Conservation (phyloP, 1,140 invertebrate species). For the Rhyacophila brunnea region DNA sequence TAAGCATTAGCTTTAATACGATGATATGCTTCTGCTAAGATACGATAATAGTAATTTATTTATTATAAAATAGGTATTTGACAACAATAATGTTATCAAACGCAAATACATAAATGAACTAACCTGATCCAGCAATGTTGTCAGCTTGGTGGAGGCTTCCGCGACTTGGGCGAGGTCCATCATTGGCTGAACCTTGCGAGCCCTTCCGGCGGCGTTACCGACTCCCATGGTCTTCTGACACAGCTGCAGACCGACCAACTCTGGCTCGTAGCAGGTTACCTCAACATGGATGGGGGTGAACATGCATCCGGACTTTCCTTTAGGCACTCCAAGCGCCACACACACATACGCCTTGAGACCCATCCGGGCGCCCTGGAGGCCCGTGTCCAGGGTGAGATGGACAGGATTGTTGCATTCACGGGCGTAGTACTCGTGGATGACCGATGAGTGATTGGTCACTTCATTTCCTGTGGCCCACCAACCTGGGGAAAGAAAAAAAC, state of each 20-base stretch:
- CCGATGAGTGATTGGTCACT: slow-evolving; percentile 93
- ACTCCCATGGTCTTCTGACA: slow-evolving; percentile 72
- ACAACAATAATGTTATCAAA: no score
- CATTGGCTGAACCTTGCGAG: slow-evolving; percentile 72
- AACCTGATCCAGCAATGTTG: slow-evolving; percentile 70
- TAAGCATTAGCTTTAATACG: no score
- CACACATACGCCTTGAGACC: slow-evolving; percentile 88
- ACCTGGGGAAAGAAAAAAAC: slow-evolving; percentile 55
- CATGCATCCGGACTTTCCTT: slow-evolving; percentile 92
- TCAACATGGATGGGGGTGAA: slow-evolving; percentile 90
- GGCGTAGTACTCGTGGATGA: slow-evolving; percentile 97
- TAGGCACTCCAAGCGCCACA: slow-evolving; percentile 79
- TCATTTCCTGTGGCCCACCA: slow-evolving; percentile 98
- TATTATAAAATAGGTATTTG: no score
- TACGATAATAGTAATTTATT: no score
- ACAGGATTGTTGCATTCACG: slow-evolving; percentile 91
- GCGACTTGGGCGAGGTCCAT: slow-evolving; percentile 84
- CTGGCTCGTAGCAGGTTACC: slow-evolving; percentile 85
- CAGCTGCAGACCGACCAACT: slow-evolving; percentile 75
- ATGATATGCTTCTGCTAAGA: no score
- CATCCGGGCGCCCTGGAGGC: slow-evolving; percentile 77
- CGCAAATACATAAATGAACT: no score
- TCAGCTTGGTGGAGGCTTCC: slow-evolving; percentile 76
- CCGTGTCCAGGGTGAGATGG: slow-evolving; percentile 92
- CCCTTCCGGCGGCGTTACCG: slow-evolving; percentile 51